Base-by-base conservation (phyloP, 2,888 invertebrate genomes). In the Mellilla xanthometata region DNA sequence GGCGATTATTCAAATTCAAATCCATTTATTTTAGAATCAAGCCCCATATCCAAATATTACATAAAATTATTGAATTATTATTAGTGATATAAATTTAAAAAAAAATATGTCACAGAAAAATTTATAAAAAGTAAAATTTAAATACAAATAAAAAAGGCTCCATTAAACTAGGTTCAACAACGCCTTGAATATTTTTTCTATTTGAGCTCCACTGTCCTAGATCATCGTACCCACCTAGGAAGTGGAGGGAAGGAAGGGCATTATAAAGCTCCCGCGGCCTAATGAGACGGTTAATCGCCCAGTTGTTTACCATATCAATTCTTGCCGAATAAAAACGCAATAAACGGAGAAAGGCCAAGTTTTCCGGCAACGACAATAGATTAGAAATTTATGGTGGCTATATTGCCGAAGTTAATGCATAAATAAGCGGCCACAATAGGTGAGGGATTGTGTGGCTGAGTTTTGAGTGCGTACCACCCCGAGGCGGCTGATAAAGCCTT, bases 391-490 rank as follows among this genome's bases (percentile, higher is more conserved):
- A 71, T 72, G 49, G 65, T 68, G 71, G 76, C 72, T 78, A 77
- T 81, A 87, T 85, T 81, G 84, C 71, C 61, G 76, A 87, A 87
- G 77, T 86, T 84, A 82, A 83, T 81, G 77, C 84, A 86, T 86
- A 86, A 85, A 86, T 87, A 86, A 79, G 78, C 76, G 77, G 80
- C 73, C 77, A 83, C 83, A 81, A 82, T 81, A 72, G 78, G 78
- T 65, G 68, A 46, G 59, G 47, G 66, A 54, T 33, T 40, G 55
- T 39, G 39, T 39, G 45, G 34, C 31, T 24, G 32, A 35, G 47
- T 47, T 47, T 48, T 48, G 38, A 43, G 43, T 35, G 38, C 40
- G 36, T 46, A 41, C 35, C 39, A 31, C 41, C 41, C 38, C 35
- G 23, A 29, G 9, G 42, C 42, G 44, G n/a, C 31, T 36, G 36